Percentiles rank a stretch among this genome's conserved stretches.
Evolutionary conservation across 1,140 invertebrate species (phyloP).

Genomic region (Pissodes strobi): DNA sequence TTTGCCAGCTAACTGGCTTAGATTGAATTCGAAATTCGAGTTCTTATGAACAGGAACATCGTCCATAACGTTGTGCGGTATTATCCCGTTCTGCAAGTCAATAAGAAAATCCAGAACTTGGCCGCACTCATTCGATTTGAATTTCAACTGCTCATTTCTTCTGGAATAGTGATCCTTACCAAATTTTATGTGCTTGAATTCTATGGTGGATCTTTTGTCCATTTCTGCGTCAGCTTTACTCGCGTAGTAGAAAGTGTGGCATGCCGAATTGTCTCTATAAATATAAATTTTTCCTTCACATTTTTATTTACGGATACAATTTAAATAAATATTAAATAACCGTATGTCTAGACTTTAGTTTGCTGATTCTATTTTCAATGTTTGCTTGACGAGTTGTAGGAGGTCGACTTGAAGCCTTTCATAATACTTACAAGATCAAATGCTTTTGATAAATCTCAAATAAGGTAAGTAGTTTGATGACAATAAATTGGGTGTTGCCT

Average conservation of each 20-base stretch:
- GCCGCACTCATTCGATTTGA: constrained; percentile 59
- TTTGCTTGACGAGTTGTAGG: no score
- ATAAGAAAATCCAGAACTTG: constrained; percentile 61
- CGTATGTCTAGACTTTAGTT: no score
- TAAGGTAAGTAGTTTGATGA: no score
- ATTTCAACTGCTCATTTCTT: constrained; percentile 55
- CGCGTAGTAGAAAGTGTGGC: constrained; percentile 61
- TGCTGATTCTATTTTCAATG: no score
- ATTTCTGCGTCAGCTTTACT: constrained; percentile 48
- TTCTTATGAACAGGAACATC: constrained; percentile 33
- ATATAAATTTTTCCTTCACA: no score
- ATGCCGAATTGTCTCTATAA: constrained; percentile 63
- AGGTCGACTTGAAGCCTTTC: no score
- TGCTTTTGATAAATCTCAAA: no score
- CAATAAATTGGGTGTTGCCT: no score
- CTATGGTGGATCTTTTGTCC: constrained; percentile 49
- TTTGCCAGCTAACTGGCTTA: constrained; percentile 56
- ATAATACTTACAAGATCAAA: no score
- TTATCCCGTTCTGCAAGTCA: constrained; percentile 60
- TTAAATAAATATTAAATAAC: no score
- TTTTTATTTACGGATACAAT: no score
- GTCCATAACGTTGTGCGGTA: constrained; percentile 62
- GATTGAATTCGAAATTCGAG: constrained; percentile 35
- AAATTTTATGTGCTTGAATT: constrained; percentile 48
- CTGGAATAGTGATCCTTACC: constrained; percentile 51